Conservation (phyloP, 2,888 invertebrate genomes). For the Synanthedon vespiformis region DNA sequence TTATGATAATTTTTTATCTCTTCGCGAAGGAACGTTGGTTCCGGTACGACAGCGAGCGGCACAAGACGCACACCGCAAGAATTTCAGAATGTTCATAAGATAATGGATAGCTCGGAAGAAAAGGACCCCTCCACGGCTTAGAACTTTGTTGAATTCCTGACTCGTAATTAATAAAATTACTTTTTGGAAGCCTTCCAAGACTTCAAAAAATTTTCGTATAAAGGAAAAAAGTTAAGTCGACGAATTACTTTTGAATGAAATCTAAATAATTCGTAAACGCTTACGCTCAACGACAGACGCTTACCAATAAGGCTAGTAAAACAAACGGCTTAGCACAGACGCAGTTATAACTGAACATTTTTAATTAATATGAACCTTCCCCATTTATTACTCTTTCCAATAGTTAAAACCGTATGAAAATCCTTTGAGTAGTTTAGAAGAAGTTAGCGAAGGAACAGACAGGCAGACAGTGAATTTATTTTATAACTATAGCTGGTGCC, state of each 20-base stretch:
- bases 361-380: too few species aligned
- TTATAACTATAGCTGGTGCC: too few species aligned
- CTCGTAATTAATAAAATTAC: slow-evolving; percentile 72
- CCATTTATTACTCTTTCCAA: too few species aligned
- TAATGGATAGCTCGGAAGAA: slow-evolving; percentile 68
- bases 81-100: slow-evolving; percentile 70
- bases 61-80: slow-evolving; percentile 51
- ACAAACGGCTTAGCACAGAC: too few species aligned
- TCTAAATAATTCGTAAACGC: slow-evolving; percentile 54
- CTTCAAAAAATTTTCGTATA: slow-evolving; percentile 69
- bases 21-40: neutral
- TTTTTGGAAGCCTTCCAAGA: slow-evolving; percentile 68
- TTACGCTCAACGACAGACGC: slow-evolving; percentile 15
- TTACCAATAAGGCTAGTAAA: too few species aligned
- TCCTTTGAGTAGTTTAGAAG: too few species aligned
- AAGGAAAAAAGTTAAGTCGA: slow-evolving; percentile 69
- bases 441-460: too few species aligned
- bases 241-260: slow-evolving; percentile 68
- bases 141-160: slow-evolving; percentile 69
- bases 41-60: neutral
- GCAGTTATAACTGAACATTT: too few species aligned
- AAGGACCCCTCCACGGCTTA: slow-evolving; percentile 59
- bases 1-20: neutral
- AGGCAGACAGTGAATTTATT: too few species aligned
- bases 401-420: too few species aligned